Percentiles rank a stretch among this genome's conserved stretches.
Evolutionary conservation across 2,888 invertebrate genomes (phyloP).

Genomic region (Aromia moschata): DNA sequence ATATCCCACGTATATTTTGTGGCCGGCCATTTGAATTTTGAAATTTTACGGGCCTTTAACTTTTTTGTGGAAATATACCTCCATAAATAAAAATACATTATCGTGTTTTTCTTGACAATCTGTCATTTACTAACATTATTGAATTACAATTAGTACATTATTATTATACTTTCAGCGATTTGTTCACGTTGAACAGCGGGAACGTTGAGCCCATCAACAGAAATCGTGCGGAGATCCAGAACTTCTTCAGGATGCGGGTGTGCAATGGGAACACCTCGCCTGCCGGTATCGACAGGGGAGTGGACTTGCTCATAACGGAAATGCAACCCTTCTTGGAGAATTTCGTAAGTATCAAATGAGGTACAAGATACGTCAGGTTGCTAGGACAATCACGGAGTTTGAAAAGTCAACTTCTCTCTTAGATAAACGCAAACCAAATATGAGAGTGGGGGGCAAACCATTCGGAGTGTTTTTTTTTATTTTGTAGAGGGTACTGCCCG

Average conservation of each 20-base stretch:
- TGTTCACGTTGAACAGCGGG: constrained; percentile 58
- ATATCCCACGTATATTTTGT: too few relatives aligned
- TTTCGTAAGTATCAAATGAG: constrained; percentile 61
- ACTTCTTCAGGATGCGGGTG: constrained; percentile 63
- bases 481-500: constrained; percentile 52
- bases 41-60: too few relatives aligned
- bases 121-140: too few relatives aligned
- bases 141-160: neutral
- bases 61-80: too few relatives aligned
- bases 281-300: constrained; percentile 61
- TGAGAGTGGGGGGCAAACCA: too few relatives aligned
- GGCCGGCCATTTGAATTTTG: too few relatives aligned
- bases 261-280: constrained; percentile 60
- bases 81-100: too few relatives aligned
- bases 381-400: too few relatives aligned
- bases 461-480: constrained; percentile 13
- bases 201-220: constrained; percentile 61
- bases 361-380: too few relatives aligned
- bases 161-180: constrained; percentile 54
- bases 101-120: too few relatives aligned
- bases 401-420: too few relatives aligned
- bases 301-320: constrained; percentile 61
- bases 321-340: constrained; percentile 62
- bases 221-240: constrained; percentile 62
- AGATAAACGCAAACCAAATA: too few relatives aligned